Percentiles rank a stretch among this genome's conserved stretches.
phyloP scores from a whole-genome alignment of 2,888 invertebrate genomes.

The Noctua comes region DNA sequence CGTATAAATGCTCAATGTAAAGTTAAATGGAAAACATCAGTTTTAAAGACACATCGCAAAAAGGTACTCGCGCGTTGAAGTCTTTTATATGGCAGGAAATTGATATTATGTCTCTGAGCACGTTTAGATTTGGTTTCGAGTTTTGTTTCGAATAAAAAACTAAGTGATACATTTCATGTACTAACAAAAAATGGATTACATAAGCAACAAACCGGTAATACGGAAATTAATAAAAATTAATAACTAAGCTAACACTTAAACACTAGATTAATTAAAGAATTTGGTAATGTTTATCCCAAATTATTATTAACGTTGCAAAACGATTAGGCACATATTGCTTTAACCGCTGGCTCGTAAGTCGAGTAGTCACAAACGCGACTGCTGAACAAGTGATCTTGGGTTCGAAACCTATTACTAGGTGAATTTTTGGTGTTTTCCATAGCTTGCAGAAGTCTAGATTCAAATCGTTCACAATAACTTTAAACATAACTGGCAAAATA shows the following conservation, averaged over 20 bases:
- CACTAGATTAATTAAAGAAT: too few relatives aligned
- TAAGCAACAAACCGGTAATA: constrained; percentile 16
- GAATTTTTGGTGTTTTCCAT: too few relatives aligned
- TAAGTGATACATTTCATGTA: too few relatives aligned
- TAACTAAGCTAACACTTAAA: too few relatives aligned
- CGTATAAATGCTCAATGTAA: not conserved
- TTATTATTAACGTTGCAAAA: not conserved
- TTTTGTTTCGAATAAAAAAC: too few relatives aligned
- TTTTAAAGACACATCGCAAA: not conserved
- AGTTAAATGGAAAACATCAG: not conserved
- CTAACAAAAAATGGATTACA: not conserved
- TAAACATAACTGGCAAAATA: not conserved
- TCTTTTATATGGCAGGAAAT: constrained; percentile 64
- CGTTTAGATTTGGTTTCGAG: not conserved
- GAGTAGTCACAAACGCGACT: not conserved
- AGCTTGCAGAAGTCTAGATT: not conserved
- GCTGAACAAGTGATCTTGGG: too few relatives aligned
- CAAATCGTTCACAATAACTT: not conserved
- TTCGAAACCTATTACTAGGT: too few relatives aligned
- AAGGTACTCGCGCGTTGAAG: constrained; percentile 65
- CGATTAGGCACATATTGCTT: not conserved
- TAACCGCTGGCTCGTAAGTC: not conserved
- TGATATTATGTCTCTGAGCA: not conserved
- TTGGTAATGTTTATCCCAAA: constrained; percentile 8
- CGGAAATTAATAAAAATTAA: too few relatives aligned